Base-by-base conservation (phyloP, 2,113 vertebrate genomes). In the Nansenia antarctica region DNA sequence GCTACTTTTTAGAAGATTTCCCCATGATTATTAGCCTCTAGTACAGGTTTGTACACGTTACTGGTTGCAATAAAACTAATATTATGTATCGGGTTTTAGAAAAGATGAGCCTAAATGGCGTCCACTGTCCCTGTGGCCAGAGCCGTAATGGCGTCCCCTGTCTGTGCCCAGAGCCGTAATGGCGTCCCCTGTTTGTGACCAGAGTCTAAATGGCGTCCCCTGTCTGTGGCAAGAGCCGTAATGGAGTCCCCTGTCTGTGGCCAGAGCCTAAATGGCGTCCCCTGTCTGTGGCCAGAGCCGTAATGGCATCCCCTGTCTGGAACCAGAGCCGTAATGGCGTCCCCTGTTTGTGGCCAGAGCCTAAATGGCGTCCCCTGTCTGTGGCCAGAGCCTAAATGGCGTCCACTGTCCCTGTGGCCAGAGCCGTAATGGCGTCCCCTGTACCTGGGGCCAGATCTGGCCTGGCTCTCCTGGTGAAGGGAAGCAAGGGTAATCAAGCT, bases 401-500 rank as follows among this genome's bases (percentile, higher is more conserved):
- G 12, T 58, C 49, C 55, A 11, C 34, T 32, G 20, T n/a, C 27
- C 39, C 53, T 59, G 54, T 49, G 54, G 34, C 37, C 37, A 42
- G 37, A 9, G 14, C 37, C 18, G n/a, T n/a, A 31, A 57, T 58
- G 37, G 53, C 5, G 12, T 58, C 49, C 55, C 18, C 34, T 32
- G 20, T n/a, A 22, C 39, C 53, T 59, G 54, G 32, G 54, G 34
- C 37, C 37, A 42, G 37, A 42, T 3, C 39, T 42, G 6, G 39
- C 39, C n/a, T 42, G 63, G 20, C 27, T 45, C 11, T 45, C 37
- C 55, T 35, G 30, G 53, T 37, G 53, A 32, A 61, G 32, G 42
- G 60, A 49, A 62, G 12, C 52, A 49, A 62, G 12, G 6, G 55
- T 62, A 67, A 76, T 70, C 73, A 39, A 66, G 68, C 45, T 20